phyloP scores from a whole-genome alignment of 1,140 invertebrate species.

The Dreissena rostriformis region DNA sequence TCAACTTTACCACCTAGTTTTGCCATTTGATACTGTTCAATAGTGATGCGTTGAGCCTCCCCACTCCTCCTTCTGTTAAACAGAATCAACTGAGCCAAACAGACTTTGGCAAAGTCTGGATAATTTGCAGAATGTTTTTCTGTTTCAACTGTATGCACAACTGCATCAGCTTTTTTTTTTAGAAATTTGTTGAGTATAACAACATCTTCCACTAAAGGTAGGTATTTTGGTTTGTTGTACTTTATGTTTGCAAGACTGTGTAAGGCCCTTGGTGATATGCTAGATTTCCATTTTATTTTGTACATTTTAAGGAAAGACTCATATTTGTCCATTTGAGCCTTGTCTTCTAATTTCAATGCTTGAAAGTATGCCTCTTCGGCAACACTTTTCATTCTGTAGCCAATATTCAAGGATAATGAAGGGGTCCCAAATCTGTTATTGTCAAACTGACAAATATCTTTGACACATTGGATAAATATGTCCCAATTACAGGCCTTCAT shows the following conservation, averaged over 20 bases:
- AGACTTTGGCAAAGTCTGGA: constrained; percentile 37
- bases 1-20: constrained; percentile 28
- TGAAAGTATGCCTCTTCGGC: constrained; percentile 31
- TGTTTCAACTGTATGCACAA: constrained; percentile 9
- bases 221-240: constrained; percentile 40
- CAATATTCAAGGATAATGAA: constrained; percentile 26
- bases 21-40: constrained; percentile 31
- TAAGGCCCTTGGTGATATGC: constrained; percentile 22
- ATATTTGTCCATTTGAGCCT: not conserved
- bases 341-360: constrained; percentile 33
- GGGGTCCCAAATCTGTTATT: constrained; percentile 27
- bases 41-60: constrained; percentile 43
- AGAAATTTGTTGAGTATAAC: constrained; percentile 33
- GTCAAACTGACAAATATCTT: constrained; percentile 13
- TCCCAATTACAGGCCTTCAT: constrained; percentile 41
- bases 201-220: constrained; percentile 44
- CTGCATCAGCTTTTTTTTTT: constrained; percentile 18
- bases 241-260: constrained; percentile 5
- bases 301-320: constrained; percentile 44
- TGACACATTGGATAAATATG: constrained; percentile 36
- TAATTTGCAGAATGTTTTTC: constrained; percentile 30
- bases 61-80: constrained; percentile 31
- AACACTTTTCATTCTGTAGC: constrained; percentile 33
- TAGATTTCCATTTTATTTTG: constrained; percentile 16
- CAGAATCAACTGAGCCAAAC: constrained; percentile 32